Evolutionary conservation across 2,888 invertebrate genomes (phyloP).

Genomic region (Andrena trimmerana): DNA sequence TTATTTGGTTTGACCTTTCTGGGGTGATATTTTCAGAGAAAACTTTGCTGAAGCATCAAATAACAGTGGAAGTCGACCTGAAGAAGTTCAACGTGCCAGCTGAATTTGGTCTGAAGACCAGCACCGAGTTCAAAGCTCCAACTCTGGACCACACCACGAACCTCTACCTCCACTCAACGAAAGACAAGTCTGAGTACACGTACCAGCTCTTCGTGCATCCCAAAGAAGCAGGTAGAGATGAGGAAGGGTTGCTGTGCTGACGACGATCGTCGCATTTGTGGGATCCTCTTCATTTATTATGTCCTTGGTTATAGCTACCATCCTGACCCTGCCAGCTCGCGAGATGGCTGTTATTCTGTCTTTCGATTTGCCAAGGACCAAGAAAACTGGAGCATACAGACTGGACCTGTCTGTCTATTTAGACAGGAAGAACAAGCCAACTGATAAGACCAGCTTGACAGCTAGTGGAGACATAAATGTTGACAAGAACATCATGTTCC

Average conservation of each 20-base stretch:
- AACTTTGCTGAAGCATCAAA: slow-evolving; percentile 87
- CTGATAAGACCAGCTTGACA: slow-evolving; percentile 88
- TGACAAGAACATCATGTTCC: slow-evolving; percentile 85
- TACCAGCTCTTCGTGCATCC: slow-evolving; percentile 89
- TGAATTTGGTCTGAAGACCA: slow-evolving; percentile 90
- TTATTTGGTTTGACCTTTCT: background rate
- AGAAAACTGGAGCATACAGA: slow-evolving; percentile 87
- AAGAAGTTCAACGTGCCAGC: slow-evolving; percentile 91
- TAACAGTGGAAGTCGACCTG: slow-evolving; percentile 89
- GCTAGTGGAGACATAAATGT: slow-evolving; percentile 86
- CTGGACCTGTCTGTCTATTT: slow-evolving; percentile 89
- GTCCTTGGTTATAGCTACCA: slow-evolving; percentile 85
- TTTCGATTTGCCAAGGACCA: slow-evolving; percentile 80
- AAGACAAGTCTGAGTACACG: slow-evolving; percentile 90
- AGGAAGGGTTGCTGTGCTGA: background rate
- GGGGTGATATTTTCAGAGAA: slow-evolving; percentile 61
- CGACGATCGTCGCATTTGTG: background rate
- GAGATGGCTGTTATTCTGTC: slow-evolving; percentile 88
- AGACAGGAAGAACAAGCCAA: slow-evolving; percentile 90
- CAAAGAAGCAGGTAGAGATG: slow-evolving; percentile 87
- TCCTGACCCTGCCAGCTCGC: slow-evolving; percentile 89
- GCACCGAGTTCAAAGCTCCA: slow-evolving; percentile 87
- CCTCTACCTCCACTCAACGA: slow-evolving; percentile 89
- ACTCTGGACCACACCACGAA: slow-evolving; percentile 90
- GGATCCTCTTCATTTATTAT: background rate